Percentiles rank a stretch among this genome's conserved stretches.
Conservation (phyloP, 2,888 invertebrate species). For the Stegana nigrithorax region DNA sequence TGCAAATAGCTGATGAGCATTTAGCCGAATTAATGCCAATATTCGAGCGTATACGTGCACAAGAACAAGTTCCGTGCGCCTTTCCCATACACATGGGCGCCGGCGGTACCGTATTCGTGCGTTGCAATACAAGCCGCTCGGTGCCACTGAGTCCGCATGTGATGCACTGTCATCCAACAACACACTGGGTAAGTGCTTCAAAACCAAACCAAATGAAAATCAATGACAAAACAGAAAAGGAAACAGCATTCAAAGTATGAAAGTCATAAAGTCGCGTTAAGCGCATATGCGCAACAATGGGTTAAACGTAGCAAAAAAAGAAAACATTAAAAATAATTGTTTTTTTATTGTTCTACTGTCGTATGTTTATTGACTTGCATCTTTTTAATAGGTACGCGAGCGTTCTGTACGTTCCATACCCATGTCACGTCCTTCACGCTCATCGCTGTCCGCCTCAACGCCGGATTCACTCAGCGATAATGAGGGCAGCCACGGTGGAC, state of each 20-base stretch:
- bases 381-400: slow-evolving; percentile 83
- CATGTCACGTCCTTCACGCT: slow-evolving; percentile 82
- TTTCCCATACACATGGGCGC: slow-evolving; percentile 88
- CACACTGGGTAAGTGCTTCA: slow-evolving; percentile 73
- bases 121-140: slow-evolving; percentile 75
- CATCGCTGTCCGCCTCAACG: slow-evolving; percentile 86
- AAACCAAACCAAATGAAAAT: not conserved
- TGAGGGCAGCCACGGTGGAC: slow-evolving; percentile 81
- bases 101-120: slow-evolving; percentile 75
- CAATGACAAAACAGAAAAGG: too few relatives aligned
- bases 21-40: slow-evolving; percentile 95
- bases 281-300: not conserved
- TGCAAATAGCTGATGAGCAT: slow-evolving; percentile 85
- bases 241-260: too few relatives aligned
- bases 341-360: slow-evolving; percentile 16
- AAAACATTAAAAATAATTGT: too few relatives aligned
- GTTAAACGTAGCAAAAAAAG: too few relatives aligned
- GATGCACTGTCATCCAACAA: slow-evolving; percentile 76
- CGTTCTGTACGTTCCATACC: slow-evolving; percentile 91
- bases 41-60: slow-evolving; percentile 92
- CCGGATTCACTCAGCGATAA: slow-evolving; percentile 91
- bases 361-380: not conserved
- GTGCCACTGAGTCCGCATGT: slow-evolving; percentile 75
- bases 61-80: slow-evolving; percentile 90
- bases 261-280: not conserved